Evolutionary conservation across 2,113 vertebrate species (phyloP).

Genomic region (Paracyprichromis sp.): DNA sequence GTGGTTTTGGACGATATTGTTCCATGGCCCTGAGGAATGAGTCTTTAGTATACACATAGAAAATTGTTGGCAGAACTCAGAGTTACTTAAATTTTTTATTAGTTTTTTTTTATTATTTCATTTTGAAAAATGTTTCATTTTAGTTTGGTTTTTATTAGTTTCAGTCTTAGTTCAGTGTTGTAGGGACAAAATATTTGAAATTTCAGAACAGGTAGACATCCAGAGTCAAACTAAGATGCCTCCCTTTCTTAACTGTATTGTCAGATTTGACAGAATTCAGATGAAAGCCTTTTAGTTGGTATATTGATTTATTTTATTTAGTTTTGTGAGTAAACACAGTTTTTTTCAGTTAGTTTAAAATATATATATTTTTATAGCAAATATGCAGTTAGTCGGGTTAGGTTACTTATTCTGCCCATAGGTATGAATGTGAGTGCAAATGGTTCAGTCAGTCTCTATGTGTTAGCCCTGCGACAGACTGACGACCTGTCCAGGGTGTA

Average conservation of each 20-base stretch:
- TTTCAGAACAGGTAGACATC: background rate
- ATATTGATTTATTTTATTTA: background rate
- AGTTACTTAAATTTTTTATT: background rate
- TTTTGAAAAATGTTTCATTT: background rate
- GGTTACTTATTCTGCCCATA: background rate
- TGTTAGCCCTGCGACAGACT: background rate
- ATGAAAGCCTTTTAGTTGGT: background rate
- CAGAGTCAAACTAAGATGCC: background rate
- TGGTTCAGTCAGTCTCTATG: background rate
- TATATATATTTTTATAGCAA: background rate
- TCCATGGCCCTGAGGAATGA: background rate
- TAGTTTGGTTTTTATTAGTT: background rate
- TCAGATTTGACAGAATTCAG: background rate
- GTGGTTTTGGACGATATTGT: background rate
- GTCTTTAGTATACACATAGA: background rate
- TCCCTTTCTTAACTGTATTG: background rate
- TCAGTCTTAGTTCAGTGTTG: background rate
- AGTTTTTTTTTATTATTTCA: background rate
- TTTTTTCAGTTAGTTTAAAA: background rate
- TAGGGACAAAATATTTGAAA: background rate
- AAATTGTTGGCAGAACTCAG: background rate
- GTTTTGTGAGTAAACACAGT: background rate
- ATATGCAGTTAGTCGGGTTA: background rate
- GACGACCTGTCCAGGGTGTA: background rate
- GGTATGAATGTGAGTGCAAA: background rate